These are phyloP conservation scores for Dendronephthya gigantea DNA, from an alignment of 64 coral and sea anemone genomes.

Conservation along the genomic window DNA sequence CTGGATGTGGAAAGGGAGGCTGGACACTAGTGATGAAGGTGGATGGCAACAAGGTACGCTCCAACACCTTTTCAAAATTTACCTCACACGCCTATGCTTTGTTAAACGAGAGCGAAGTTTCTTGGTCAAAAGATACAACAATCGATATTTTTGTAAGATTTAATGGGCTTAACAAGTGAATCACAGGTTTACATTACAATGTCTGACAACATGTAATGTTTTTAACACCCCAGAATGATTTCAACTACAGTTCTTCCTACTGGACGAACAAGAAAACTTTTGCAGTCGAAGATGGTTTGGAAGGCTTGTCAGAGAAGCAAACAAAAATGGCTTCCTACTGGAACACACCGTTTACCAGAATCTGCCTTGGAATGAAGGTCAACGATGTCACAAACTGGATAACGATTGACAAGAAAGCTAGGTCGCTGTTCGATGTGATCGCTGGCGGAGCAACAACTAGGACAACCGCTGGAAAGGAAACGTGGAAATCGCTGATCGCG, in stretches of 20 bases:
- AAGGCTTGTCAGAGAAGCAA: neutral
- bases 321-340: neutral
- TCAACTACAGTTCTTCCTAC: neutral
- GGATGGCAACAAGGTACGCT: too few relatives aligned
- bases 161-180: too few relatives aligned
- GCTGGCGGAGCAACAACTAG: neutral
- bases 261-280: neutral
- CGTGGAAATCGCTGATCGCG: conserved; percentile 26
- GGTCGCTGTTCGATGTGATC: conserved; percentile 17
- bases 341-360: neutral
- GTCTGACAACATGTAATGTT: too few relatives aligned
- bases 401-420: neutral
- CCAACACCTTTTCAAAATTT: too few relatives aligned
- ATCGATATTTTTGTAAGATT: too few relatives aligned
- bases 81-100: too few relatives aligned
- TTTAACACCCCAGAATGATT: neutral
- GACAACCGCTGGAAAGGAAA: neutral
- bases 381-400: neutral
- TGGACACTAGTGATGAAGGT: too few relatives aligned
- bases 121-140: too few relatives aligned
- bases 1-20: too few relatives aligned
- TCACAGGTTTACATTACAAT: too few relatives aligned
- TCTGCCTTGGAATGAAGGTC: conserved; percentile 3
- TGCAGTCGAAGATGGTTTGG: neutral
- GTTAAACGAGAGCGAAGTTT: too few relatives aligned